Evolutionary conservation across 2,888 invertebrate genomes (phyloP), one percentile per base, ranked within the genome.

Genomic region (Camptogramma bilineatum): DNA sequence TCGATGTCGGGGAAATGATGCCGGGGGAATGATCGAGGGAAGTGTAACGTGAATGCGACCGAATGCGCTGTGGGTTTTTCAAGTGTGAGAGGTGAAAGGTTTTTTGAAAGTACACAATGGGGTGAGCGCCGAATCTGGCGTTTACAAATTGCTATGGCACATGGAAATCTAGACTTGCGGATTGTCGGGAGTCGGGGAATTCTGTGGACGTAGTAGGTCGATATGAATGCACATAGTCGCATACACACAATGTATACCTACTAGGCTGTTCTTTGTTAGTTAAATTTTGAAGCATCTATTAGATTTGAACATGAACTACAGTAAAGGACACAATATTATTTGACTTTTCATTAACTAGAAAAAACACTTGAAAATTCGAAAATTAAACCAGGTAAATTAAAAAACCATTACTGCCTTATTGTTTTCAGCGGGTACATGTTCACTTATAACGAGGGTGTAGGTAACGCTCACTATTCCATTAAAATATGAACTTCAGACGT

Each of bases 1-100:
- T 82, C 83, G 83, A 84, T 81, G 75, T 72, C 66, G 69, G 64
- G 74, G 59, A 31, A 52, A 31, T 46, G 52, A 60, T 44, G 70
- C 63, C 67, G 60, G 67, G 67, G 68, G 68, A 68, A 66, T 66
- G 66, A 72, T 72, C 71, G 66, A 58, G 68, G 69, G 68, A 66
- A 62, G 56, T 60, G 56, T 64, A 52, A 60, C 57, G 61, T 60
- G 63, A 58, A 53, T 31, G 47, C 44, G 62, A 57, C 52, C 61
- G 56, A 62, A 59, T 58, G 50, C 62, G 57, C 61, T 55, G 47
- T 28, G 52, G 56, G 47, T 13, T 56, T 63, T 58, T 54, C 53
- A 54, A 58, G 58, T 58, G 48, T 34, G 57, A 16, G 53, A 50
- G 50, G 53, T 50, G 58, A 58, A 58, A 58, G 52, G 52, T 34